phyloP scores from a whole-genome alignment of 2,113 vertebrate genomes.

The Mellivora capensis region DNA sequence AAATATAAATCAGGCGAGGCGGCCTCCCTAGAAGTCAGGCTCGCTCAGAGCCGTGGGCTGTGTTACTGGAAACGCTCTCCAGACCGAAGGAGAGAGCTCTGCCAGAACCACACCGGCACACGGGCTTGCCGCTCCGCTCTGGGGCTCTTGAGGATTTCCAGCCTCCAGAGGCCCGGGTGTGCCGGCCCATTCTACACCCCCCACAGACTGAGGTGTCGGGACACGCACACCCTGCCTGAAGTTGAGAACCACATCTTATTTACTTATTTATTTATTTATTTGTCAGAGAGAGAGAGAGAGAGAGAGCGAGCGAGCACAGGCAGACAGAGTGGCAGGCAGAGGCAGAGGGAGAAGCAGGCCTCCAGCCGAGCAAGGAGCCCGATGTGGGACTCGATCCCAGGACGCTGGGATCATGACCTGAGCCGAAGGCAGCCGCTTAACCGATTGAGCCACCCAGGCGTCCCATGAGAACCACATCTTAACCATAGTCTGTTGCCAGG shows the following conservation, averaged over 20 bases:
- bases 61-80: background rate
- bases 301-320: too few relatives aligned
- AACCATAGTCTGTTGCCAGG: background rate
- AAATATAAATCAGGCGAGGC: background rate
- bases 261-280: too few relatives aligned
- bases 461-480: background rate
- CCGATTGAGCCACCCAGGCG: too few relatives aligned
- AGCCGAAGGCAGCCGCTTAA: too few relatives aligned
- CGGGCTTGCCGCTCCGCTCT: rapidly evolving
- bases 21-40: background rate
- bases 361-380: too few relatives aligned
- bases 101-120: background rate
- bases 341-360: too few relatives aligned
- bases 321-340: too few relatives aligned
- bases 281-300: too few relatives aligned
- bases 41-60: background rate
- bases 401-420: too few relatives aligned
- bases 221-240: background rate
- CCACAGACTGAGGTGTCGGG: background rate
- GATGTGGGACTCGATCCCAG: too few relatives aligned
- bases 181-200: background rate
- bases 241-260: background rate
- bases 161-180: rapidly evolving
- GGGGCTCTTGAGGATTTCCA: background rate
- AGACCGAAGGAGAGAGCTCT: background rate